Evolutionary conservation across 2,113 vertebrate genomes (phyloP).

Genomic region (Ornithorhynchus anatinus): DNA sequence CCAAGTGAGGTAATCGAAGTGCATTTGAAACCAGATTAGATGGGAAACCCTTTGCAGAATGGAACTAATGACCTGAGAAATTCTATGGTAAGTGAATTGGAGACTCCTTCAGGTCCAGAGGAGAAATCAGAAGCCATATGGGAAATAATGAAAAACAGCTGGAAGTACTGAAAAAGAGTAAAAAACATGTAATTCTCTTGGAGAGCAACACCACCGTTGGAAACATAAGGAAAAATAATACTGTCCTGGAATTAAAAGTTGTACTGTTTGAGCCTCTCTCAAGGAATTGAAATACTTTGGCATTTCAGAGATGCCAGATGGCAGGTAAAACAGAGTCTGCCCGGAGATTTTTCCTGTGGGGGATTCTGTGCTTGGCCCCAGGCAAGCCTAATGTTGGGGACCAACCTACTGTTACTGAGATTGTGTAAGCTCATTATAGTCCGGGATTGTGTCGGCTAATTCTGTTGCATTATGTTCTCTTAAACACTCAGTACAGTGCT

Average conservation of each 20-base stretch:
- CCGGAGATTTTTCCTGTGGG: too few relatives aligned
- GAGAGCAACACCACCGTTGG: not conserved
- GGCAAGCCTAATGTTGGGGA: too few relatives aligned
- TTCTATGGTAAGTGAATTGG: not conserved
- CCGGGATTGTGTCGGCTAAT: too few relatives aligned
- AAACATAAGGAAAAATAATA: not conserved
- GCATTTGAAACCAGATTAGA: not conserved
- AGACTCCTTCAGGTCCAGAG: slow-evolving; percentile 4
- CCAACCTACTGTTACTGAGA: too few relatives aligned
- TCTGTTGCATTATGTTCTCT: too few relatives aligned
- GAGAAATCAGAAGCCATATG: not conserved
- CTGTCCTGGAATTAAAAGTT: not conserved
- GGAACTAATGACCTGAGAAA: slow-evolving; percentile 19
- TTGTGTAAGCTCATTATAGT: too few relatives aligned
- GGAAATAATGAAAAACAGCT: slow-evolving; percentile 19
- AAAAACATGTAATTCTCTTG: not conserved
- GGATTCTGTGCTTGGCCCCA: too few relatives aligned
- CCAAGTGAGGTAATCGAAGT: not conserved
- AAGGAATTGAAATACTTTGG: not conserved
- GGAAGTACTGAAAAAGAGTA: not conserved
- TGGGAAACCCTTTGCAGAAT: slow-evolving; percentile 18
- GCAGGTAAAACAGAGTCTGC: too few relatives aligned
- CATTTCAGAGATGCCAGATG: not conserved
- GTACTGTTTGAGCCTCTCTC: not conserved
- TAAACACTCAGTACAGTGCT: too few relatives aligned